Conservation (phyloP, 2,888 invertebrate genomes). For the Ormyrus pomaceus region DNA sequence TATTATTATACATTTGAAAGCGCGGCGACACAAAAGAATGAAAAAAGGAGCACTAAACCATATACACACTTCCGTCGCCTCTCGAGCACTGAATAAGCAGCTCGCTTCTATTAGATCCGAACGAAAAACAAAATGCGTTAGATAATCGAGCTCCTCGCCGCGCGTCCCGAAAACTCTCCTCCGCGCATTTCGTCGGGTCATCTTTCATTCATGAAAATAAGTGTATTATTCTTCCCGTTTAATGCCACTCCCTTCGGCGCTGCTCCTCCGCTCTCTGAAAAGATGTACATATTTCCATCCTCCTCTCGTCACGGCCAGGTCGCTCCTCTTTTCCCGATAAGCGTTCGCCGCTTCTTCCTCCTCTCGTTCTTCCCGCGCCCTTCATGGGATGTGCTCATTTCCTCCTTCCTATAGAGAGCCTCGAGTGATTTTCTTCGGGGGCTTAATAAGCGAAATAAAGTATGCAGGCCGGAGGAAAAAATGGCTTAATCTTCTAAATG, state of each 20-base stretch:
- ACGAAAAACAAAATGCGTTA: not conserved
- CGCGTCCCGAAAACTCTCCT: not conserved
- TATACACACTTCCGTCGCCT: no score
- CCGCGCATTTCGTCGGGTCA: not conserved
- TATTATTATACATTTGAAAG: no score
- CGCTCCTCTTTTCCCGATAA: conserved; percentile 18
- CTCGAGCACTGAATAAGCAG: no score
- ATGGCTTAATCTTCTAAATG: no score
- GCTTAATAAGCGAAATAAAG: conserved; percentile 23
- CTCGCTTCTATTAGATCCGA: not conserved
- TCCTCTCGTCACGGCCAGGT: not conserved
- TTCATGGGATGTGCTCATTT: conserved; percentile 35
- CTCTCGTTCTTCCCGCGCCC: not conserved
- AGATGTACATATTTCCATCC: conserved; percentile 4
- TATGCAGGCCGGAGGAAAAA: not conserved
- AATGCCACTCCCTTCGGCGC: not conserved
- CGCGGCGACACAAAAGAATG: no score
- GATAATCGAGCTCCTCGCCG: no score
- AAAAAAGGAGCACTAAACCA: no score
- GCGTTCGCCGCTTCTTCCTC: conserved; percentile 11
- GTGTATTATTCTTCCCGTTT: not conserved
- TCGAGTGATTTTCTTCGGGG: not conserved
- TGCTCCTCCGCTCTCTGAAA: conserved; percentile 18
- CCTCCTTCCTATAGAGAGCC: not conserved
- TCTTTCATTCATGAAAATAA: conserved; percentile 12